Percentiles rank a stretch among this genome's conserved stretches.
Conservation (phyloP, 1,140 invertebrate genomes). For the Diplogasteroides magnus region DNA sequence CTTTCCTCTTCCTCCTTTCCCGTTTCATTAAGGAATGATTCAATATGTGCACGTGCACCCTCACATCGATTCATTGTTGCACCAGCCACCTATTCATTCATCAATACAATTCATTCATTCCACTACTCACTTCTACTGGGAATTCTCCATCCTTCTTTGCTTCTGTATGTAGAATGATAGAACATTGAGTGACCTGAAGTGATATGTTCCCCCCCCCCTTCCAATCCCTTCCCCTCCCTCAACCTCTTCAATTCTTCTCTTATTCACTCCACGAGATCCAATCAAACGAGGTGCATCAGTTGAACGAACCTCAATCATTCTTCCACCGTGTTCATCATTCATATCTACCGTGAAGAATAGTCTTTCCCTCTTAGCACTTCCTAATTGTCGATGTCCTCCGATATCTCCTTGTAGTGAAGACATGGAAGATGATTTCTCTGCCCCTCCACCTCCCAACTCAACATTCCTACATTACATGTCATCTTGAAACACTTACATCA, state of each 20-base stretch:
- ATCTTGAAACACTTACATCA: no score
- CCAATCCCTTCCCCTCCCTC: no score
- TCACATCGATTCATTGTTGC: background rate
- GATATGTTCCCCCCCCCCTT: no score
- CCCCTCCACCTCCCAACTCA: no score
- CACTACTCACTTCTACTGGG: slow-evolving; percentile 3
- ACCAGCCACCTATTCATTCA: background rate
- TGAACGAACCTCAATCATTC: slow-evolving; percentile 7
- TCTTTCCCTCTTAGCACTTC: background rate
- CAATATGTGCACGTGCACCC: background rate
- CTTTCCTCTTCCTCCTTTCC: background rate
- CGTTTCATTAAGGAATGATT: background rate
- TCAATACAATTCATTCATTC: background rate
- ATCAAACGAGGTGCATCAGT: slow-evolving; percentile 17
- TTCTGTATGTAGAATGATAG: slow-evolving; percentile 5
- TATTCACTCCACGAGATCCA: slow-evolving; percentile 10
- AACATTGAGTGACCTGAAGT: background rate
- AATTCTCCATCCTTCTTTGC: slow-evolving; percentile 19
- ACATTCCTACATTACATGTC: no score
- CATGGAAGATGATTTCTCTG: no score
- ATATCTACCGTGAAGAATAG: background rate
- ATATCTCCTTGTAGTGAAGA: no score
- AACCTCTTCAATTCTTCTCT: slow-evolving; percentile 12
- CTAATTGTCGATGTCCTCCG: no score
- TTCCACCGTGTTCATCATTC: no score